Conservation (phyloP, 64 coral and sea anemone genomes). For the Montipora efflorescens region DNA sequence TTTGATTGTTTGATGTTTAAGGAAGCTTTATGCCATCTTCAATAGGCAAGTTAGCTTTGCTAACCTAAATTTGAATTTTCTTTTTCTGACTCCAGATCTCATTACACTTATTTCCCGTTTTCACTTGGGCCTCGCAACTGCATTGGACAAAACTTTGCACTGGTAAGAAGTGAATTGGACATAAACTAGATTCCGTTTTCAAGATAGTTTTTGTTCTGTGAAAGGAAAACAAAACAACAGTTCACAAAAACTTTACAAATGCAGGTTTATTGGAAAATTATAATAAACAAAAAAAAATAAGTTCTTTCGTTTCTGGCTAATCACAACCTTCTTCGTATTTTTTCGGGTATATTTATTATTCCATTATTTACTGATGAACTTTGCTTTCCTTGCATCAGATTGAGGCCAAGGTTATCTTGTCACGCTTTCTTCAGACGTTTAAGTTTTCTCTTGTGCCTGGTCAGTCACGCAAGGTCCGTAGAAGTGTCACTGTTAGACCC, state of each 20-base stretch:
- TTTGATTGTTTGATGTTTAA: too few relatives aligned
- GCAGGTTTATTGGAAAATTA: too few relatives aligned
- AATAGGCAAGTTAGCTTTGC: neutral
- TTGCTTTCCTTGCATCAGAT: conserved; percentile 26
- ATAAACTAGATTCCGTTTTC: neutral
- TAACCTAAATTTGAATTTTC: neutral
- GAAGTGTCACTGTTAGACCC: conserved; percentile 34
- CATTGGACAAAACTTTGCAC: conserved; percentile 69
- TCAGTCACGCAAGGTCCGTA: conserved; percentile 38
- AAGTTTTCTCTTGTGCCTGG: conserved; percentile 53
- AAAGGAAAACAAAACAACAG: too few relatives aligned
- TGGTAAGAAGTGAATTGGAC: conserved; percentile 20
- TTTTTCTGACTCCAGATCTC: conserved; percentile 31
- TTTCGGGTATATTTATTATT: too few relatives aligned
- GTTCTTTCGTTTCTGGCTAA: too few relatives aligned
- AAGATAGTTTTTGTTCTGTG: too few relatives aligned
- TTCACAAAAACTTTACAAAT: too few relatives aligned
- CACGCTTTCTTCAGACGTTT: conserved; percentile 70
- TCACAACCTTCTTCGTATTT: too few relatives aligned
- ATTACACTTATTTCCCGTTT: conserved; percentile 66
- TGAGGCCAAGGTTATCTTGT: conserved; percentile 67
- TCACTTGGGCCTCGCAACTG: conserved; percentile 71
- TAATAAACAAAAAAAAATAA: too few relatives aligned
- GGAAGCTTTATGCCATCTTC: too few relatives aligned
- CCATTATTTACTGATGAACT: neutral